A percentile compares a stretch with the other conserved stretches of the same genome.
Evolutionary conservation across 2,888 invertebrate species (phyloP).

Genomic region (Formica aserva): DNA sequence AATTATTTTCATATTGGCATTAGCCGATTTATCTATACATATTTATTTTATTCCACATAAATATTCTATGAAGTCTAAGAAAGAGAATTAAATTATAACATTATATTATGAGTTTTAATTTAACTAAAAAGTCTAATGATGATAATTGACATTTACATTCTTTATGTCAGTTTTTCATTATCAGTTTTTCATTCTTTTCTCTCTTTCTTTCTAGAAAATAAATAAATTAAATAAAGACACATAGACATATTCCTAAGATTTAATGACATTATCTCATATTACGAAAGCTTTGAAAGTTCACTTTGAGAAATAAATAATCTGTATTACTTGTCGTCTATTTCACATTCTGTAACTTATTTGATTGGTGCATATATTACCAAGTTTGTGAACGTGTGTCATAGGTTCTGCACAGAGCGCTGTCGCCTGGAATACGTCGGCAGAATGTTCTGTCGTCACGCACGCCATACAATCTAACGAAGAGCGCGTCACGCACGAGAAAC

Average conservation of each 20-base stretch:
- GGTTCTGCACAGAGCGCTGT: conserved; percentile 83
- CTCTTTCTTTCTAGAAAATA: neutral
- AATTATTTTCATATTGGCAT: neutral
- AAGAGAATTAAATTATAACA: neutral
- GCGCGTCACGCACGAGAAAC: conserved; percentile 80
- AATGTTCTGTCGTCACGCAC: conserved; percentile 78
- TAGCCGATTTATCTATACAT: neutral
- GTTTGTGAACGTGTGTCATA: conserved; percentile 56
- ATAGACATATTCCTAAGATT: neutral
- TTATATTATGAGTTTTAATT: neutral
- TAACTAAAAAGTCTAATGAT: neutral
- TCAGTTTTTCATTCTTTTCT: neutral
- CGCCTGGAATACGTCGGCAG: conserved; percentile 79
- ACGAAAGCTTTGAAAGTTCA: neutral
- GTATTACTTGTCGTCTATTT: neutral
- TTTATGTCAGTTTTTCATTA: neutral
- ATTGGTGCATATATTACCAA: conserved; percentile 13
- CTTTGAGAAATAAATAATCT: neutral
- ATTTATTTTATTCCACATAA: neutral
- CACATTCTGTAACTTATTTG: neutral
- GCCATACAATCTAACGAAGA: conserved; percentile 81
- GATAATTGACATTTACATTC: neutral
- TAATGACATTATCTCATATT: neutral
- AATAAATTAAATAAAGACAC: neutral
- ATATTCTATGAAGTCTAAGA: neutral